Evolutionary conservation across 2,797 vertebrate species (phyloP), one percentile per base, ranked within the genome.

Genomic region (Gymnodraco acuticeps): DNA sequence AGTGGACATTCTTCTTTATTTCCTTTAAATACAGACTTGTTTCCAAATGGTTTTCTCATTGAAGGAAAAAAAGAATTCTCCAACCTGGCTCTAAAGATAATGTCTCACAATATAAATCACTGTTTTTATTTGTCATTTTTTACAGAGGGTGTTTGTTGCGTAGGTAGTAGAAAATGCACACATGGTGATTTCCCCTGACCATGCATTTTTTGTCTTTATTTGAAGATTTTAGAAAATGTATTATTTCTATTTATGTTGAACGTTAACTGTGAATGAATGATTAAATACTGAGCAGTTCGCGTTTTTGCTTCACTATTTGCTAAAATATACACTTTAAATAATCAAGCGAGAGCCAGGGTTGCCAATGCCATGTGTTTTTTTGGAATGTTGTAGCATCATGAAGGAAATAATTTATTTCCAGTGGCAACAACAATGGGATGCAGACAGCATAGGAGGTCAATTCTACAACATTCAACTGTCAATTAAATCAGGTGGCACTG

Each of bases 1-100:
- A 59, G 77, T 19, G 23, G 73, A 89, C 78, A 53, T 70, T 80
- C 4, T 81, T 72, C 23, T 69, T 73, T 65, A 52, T 77, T 79
- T 61, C 15, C 23, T 27, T 27, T 27, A 27, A 27, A 27, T 27
- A 27, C 23, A 27, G 23, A 27, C 23, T 27, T 27, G 23, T 27
- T 27, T 27, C 47, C 3, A 59, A 62, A 9, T 13, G 20, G 16
- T 61, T 82, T 85, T 75, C 73, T 52, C 19, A 65, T 67, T 15
- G 61, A 68, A 52, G 2, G 60, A 58, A 62, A 73, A 13, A 73
- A 66, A 73, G 2, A 38, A 64, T 66, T 62, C 10, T 72, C 63
- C 59, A 81, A 61, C 38, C 2, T 63, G n/a, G 5, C 9, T 64
- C 2, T 31, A 45, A 56, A 77, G 17, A 81, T 45, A 64, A 77